Percentiles rank a stretch among this genome's conserved stretches.
Evolutionary conservation across 2,888 invertebrate genomes (phyloP).

Genomic region (Epistrophe eligans): DNA sequence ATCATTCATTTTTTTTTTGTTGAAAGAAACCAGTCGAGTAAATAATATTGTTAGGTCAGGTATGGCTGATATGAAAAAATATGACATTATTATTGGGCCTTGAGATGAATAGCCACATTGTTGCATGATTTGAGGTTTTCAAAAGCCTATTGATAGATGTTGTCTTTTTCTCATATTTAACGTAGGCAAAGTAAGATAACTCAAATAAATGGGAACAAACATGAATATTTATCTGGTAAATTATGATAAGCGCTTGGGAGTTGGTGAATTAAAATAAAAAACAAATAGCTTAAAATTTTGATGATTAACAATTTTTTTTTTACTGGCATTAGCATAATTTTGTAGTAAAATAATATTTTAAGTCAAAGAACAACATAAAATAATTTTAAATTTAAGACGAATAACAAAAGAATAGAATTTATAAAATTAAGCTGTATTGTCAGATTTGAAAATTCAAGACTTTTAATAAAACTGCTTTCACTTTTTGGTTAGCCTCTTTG

Average conservation of each 20-base stretch:
- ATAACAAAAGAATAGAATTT: background rate
- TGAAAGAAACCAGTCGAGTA: conserved; percentile 36
- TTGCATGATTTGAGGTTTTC: conserved; percentile 37
- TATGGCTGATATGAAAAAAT: conserved; percentile 6
- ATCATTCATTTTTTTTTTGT: conserved; percentile 9
- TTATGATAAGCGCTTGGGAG: background rate
- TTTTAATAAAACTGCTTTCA: background rate
- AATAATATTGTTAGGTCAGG: background rate
- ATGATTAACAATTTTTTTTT: background rate
- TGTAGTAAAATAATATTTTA: background rate
- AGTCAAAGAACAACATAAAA: background rate
- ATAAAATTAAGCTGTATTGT: background rate
- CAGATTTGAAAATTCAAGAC: background rate
- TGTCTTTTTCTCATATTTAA: conserved; percentile 37
- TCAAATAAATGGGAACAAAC: conserved; percentile 47
- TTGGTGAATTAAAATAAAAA: background rate
- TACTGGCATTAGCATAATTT: background rate
- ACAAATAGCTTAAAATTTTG: background rate
- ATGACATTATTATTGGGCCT: conserved; percentile 43
- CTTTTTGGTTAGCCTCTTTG: background rate
- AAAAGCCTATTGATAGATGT: conserved; percentile 30
- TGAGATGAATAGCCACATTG: conserved; percentile 41
- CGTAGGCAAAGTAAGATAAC: conserved; percentile 33
- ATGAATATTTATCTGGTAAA: conserved; percentile 42
- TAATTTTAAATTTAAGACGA: background rate